Base-by-base conservation (phyloP, 2,797 vertebrate species). In the Lateolabrax maculatus region DNA sequence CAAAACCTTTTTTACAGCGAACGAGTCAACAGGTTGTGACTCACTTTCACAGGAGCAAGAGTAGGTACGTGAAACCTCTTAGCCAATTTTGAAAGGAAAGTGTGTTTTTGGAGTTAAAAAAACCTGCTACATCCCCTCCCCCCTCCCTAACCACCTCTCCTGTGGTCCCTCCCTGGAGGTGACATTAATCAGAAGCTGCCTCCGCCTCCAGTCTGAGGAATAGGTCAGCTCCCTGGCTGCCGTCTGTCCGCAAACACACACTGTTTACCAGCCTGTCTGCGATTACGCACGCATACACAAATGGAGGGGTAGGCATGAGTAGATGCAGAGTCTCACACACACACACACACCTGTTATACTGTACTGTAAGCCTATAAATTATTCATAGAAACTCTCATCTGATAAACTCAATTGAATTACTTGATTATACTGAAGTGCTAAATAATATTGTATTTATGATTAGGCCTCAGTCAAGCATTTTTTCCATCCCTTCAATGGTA, bases 171-270 rank as follows among this genome's bases (percentile, higher is more conserved):
- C 89, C 88, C 89, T 75, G 61, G 79, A 77, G 85, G 73, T 92
- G 93, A 92, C 91, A 92, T 93, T 94, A 91, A 94, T 92, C 92
- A 94, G 71, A 63, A 62, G 83, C 80, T 80, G 84, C 84, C 86
- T 89, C 85, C 70, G 37, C 90, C 90, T 92, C 84, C 89, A 90
- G 89, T 87, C 89, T 87, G 81, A 84, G 71, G 91, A 93, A 93
- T 93, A 94, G 93, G 93, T 94, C 92, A 94, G 82, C 74, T 93
- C 93, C 91, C 90, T 64, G 86, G 88, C 87, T 90, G 82, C 83
- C 1, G 73, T 80, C 88, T 81, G 69, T 83, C 81, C 52, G 56
- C 75, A 89, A 86, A 90, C 87, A 90, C 79, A 76, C 90, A 84
- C 61, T 84, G 77, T 92, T 90, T 90, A 87, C 84, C 84, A 62